Evolutionary conservation across 2,113 vertebrate genomes (phyloP).

Genomic region (Phaetusa simplex): DNA sequence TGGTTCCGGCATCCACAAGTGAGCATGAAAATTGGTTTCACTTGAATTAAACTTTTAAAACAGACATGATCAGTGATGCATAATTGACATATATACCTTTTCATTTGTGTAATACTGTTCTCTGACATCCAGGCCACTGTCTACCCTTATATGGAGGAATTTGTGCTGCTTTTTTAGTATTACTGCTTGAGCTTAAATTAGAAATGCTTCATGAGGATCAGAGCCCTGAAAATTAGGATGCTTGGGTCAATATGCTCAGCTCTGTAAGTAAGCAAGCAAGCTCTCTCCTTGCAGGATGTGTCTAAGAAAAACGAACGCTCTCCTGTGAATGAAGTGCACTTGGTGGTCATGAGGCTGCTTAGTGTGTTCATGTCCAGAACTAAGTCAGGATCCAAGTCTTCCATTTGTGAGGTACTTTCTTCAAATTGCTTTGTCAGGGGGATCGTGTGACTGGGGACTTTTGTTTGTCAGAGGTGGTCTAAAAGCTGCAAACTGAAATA

Average conservation of each 20-base stretch:
- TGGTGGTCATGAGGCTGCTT: constrained; percentile 96
- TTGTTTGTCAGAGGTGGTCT: neutral
- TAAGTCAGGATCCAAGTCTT: constrained; percentile 95
- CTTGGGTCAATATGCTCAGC: neutral
- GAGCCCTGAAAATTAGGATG: neutral
- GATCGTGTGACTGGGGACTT: neutral
- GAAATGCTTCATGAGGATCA: neutral
- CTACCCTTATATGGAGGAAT: neutral
- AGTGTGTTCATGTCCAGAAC: constrained; percentile 99
- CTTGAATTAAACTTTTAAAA: neutral
- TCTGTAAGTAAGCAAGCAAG: neutral
- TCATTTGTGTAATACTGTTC: neutral
- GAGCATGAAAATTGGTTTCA: neutral
- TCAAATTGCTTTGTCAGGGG: neutral
- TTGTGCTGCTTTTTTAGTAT: neutral
- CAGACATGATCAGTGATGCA: neutral
- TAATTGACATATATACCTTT: neutral
- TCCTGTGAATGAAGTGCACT: constrained; percentile 92
- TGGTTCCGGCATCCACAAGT: neutral
- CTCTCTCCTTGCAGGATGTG: constrained; percentile 82
- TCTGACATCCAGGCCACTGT: neutral
- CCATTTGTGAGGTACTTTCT: constrained; percentile 86
- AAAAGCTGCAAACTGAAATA: neutral
- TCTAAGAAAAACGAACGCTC: constrained; percentile 95
- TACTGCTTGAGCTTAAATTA: neutral